These are phyloP conservation scores for Stomatorhinus ivindoensis DNA, from an alignment of 2,113 vertebrate genomes.

Conservation along the genomic window DNA sequence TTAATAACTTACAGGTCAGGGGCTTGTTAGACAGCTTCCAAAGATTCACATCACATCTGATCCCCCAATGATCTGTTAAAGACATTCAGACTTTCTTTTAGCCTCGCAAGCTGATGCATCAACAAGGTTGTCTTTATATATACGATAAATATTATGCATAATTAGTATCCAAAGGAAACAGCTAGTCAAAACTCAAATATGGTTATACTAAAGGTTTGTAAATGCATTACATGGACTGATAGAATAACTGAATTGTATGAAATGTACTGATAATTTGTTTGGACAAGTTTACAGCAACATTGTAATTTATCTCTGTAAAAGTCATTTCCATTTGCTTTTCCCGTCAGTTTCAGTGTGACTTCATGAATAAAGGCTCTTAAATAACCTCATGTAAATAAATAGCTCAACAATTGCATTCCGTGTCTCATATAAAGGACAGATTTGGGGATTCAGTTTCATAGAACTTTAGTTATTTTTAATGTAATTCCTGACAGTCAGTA, in stretches of 20 bases:
- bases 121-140: not conserved
- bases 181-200: not conserved
- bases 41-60: slow-evolving; percentile 32
- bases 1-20: slow-evolving; percentile 51
- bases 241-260: not conserved
- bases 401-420: not conserved
- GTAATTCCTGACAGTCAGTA: not conserved
- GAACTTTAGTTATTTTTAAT: not conserved
- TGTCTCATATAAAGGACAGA: not conserved
- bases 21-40: slow-evolving; percentile 48
- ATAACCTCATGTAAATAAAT: not conserved
- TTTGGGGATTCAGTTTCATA: not conserved
- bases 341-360: not conserved
- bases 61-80: slow-evolving; percentile 17
- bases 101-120: not conserved
- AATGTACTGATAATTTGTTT: not conserved
- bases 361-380: not conserved
- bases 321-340: not conserved
- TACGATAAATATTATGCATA: not conserved
- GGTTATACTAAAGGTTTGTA: not conserved
- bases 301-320: not conserved
- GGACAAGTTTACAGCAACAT: not conserved
- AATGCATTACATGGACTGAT: not conserved
- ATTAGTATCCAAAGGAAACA: not conserved
- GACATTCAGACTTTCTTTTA: not conserved